phyloP scores from a whole-genome alignment of 2,797 vertebrate genomes.

The Sebastes itinus region DNA sequence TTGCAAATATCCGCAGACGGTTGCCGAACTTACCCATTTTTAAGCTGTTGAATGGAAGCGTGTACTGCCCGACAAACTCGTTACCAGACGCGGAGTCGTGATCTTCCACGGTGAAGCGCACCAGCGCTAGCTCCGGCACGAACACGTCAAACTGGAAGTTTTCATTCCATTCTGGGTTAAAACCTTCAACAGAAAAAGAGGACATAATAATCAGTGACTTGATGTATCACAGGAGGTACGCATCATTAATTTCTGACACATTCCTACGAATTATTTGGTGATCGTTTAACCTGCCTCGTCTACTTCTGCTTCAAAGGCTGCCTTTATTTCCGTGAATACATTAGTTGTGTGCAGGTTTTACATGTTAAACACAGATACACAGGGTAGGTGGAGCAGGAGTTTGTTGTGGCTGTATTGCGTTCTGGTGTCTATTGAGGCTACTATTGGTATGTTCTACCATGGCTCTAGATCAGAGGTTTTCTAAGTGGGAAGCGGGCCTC shows the following conservation, averaged over 20 bases:
- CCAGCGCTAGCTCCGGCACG: conserved; percentile 89
- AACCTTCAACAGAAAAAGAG: conserved; percentile 77
- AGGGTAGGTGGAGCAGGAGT: background rate
- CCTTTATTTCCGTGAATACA: background rate
- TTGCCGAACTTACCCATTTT: conserved; percentile 86
- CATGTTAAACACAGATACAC: background rate
- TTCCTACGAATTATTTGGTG: background rate
- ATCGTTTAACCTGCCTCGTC: background rate
- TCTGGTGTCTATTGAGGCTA: background rate
- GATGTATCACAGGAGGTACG: background rate
- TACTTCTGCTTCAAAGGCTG: background rate
- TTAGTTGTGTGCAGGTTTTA: background rate
- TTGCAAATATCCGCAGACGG: background rate
- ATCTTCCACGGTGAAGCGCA: conserved; percentile 93
- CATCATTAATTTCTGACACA: background rate
- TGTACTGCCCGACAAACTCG: conserved; percentile 93
- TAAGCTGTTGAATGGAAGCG: conserved; percentile 89
- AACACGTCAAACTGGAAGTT: conserved; percentile 88
- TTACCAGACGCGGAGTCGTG: conserved; percentile 87
- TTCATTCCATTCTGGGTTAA: conserved; percentile 92
- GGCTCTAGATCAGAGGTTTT: no score
- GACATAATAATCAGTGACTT: background rate
- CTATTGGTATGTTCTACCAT: no score
- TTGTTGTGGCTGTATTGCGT: background rate
- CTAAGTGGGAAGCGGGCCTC: no score